phyloP scores from a whole-genome alignment of 2,113 vertebrate genomes.

The Fukomys damarensis region DNA sequence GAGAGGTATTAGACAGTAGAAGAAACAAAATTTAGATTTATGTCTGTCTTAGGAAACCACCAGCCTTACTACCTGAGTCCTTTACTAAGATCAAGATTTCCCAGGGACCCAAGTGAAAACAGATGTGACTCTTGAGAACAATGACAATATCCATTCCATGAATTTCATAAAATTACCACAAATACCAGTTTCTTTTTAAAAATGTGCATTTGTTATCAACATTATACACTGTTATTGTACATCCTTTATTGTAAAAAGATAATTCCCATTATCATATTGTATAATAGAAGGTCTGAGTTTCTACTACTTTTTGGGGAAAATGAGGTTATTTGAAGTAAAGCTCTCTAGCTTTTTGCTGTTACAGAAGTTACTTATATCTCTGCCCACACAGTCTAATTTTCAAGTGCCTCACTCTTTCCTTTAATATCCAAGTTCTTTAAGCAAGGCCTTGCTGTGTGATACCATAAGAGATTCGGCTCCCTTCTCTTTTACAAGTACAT shows the following conservation, averaged over 20 bases:
- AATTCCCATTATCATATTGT: neutral
- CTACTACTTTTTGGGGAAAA: neutral
- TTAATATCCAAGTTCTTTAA: neutral
- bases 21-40: neutral
- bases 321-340: neutral
- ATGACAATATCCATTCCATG: neutral
- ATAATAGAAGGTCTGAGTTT: neutral
- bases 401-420: neutral
- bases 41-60: neutral
- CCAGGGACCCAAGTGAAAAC: neutral
- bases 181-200: neutral
- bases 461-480: too few relatives aligned
- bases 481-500: neutral
- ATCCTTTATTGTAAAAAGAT: neutral
- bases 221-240: neutral
- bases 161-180: neutral
- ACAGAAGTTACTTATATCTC: neutral
- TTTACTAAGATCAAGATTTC: neutral
- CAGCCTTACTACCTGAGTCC: too few relatives aligned
- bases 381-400: neutral
- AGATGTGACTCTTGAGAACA: neutral
- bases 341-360: neutral
- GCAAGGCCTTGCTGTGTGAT: neutral
- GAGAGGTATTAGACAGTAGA: rapidly evolving
- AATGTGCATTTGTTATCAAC: neutral